phyloP scores from a whole-genome alignment of 1,140 invertebrate species.

The Holotrichia oblita region DNA sequence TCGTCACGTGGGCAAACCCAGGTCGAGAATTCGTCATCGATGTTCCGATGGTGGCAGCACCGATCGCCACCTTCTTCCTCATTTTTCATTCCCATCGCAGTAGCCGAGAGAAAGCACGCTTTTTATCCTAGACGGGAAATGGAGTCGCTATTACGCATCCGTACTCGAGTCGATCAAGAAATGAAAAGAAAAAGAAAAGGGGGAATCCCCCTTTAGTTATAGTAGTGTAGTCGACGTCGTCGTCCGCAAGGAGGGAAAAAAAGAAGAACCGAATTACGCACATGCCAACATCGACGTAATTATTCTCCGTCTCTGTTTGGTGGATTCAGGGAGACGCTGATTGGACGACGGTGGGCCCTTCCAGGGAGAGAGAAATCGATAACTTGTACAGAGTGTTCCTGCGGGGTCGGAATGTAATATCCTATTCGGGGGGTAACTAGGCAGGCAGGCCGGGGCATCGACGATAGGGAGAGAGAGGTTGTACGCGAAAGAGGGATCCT shows the following conservation, averaged over 20 bases:
- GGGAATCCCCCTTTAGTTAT: conserved; percentile 13
- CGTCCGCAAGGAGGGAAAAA: neutral
- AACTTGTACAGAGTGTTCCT: conserved; percentile 32
- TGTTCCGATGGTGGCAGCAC: neutral
- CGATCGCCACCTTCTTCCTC: conserved; percentile 1
- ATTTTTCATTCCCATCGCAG: neutral
- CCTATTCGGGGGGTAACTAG: conserved; percentile 29
- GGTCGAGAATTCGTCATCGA: conserved; percentile 16
- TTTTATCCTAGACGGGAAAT: neutral
- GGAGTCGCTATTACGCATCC: conserved; percentile 21
- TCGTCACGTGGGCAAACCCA: conserved; percentile 34
- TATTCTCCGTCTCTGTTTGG: conserved; percentile 34
- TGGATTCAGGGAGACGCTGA: conserved; percentile 17
- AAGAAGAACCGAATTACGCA: conserved; percentile 21
- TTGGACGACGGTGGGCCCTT: neutral
- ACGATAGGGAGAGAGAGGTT: neutral
- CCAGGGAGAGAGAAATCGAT: conserved; percentile 34
- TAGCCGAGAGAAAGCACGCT: neutral
- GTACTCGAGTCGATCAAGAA: conserved; percentile 9
- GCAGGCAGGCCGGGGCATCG: too few relatives aligned
- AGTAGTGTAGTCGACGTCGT: too few relatives aligned
- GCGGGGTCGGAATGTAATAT: conserved; percentile 33
- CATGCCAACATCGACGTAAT: conserved; percentile 25
- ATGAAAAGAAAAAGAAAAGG: too few relatives aligned
- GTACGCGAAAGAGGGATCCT: too few relatives aligned